Evolutionary conservation across 1,140 invertebrate genomes (phyloP), one percentile per base, ranked within the genome.

Genomic region (Myzus persicae): DNA sequence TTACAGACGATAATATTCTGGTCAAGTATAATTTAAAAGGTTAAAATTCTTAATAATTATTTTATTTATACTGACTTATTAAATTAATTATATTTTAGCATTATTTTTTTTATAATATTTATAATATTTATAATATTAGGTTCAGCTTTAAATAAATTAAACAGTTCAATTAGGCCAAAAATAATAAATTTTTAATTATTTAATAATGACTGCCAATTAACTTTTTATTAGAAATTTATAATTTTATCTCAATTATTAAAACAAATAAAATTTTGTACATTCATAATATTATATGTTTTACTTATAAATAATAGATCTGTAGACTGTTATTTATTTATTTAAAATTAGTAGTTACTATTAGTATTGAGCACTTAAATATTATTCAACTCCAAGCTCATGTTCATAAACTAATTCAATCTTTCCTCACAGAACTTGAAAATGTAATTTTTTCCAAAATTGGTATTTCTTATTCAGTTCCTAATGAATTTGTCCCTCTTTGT

Each of bases 41-140:
- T 89, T 89, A 40, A 40, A 90, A 90, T 67, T 36, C 82, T 54
- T 38, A 54, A 26, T 40, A 6, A n/a, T 59, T 54, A 31, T 90
- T 59, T 90, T 90, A 89, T 90, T 18, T 40, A 59, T 54, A 40
- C 22, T 18, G 22, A 40, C 36, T 59, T 26, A 11, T 51, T 90
- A 59, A 90, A 54, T 90, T 54, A 90, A 90, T 90, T 90, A 59
- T 5, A 90, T 40, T 54, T 90, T 90, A 90, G 38, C 38, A 31
- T 90, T 90, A 76, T 54, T 40, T 38, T 2, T 90, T 85, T 8
- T n/a, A n/a, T n/a, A n/a, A n/a, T n/a, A n/a, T 85, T 51, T 51
- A 22, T 48, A 48, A 48, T 51, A 22, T 51, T 22, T 51, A 84
- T 40, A n/a, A 46, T 20, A 54, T 11, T 89, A 54, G 46, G 48